A percentile compares a stretch with the other conserved stretches of the same genome.
Conservation (phyloP, 2,797 vertebrate species). For the Propithecus deckenii region DNA sequence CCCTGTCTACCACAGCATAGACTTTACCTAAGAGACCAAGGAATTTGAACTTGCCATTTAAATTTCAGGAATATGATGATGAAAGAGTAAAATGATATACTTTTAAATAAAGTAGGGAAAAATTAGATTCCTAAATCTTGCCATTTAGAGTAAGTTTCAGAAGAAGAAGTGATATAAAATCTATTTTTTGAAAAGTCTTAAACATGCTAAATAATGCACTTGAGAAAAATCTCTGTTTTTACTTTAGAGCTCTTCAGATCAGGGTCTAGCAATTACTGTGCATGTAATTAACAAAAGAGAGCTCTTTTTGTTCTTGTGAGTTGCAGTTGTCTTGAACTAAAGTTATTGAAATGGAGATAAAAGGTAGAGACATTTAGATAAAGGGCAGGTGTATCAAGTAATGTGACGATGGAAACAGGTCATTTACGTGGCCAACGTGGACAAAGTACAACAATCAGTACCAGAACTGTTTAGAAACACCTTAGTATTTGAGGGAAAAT, state of each 20-base stretch:
- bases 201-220: background rate
- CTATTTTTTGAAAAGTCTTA: background rate
- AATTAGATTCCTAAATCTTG: background rate
- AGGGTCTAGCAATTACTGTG: background rate
- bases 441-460: background rate
- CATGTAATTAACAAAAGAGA: background rate
- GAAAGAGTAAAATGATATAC: background rate
- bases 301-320: background rate
- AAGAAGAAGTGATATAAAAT: background rate
- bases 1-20: background rate
- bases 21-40: background rate
- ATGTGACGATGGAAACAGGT: background rate
- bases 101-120: constrained; percentile 24
- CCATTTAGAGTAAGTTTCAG: background rate
- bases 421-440: background rate
- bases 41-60: constrained; percentile 1
- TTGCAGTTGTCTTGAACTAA: background rate
- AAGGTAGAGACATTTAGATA: background rate
- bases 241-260: background rate
- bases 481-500: background rate
- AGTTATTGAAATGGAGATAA: background rate
- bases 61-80: background rate
- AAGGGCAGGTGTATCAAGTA: background rate
- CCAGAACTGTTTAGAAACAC: background rate
- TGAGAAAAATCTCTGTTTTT: background rate